A percentile compares a stretch with the other conserved stretches of the same genome.
Conservation (phyloP, 2,113 vertebrate genomes). For the Equus przewalskii region DNA sequence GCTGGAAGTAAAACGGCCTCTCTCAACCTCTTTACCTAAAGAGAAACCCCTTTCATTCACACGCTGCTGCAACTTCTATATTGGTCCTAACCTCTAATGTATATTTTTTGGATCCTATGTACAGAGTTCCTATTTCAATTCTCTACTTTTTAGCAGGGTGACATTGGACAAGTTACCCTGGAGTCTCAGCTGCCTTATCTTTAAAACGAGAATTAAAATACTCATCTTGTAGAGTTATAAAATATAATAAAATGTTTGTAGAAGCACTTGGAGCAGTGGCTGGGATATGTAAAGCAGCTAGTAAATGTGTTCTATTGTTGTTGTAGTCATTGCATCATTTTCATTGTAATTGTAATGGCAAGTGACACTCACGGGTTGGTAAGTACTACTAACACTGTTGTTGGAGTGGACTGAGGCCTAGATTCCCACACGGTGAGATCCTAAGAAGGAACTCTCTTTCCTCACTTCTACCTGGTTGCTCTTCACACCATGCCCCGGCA, state of each 20-base stretch:
- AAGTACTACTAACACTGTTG: neutral
- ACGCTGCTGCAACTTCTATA: neutral
- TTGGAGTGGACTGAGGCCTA: neutral
- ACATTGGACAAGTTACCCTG: neutral
- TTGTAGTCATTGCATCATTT: neutral
- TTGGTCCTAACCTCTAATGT: neutral
- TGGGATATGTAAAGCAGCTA: neutral
- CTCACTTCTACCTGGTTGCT: neutral
- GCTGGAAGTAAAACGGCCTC: neutral
- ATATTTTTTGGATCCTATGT: neutral
- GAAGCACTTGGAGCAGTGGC: neutral
- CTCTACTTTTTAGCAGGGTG: neutral
- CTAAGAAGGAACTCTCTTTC: neutral
- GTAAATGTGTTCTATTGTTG: neutral
- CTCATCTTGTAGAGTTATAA: neutral
- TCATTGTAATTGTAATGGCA: neutral
- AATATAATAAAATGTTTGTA: neutral
- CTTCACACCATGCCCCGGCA: neutral
- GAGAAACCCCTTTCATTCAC: neutral
- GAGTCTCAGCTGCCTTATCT: neutral
- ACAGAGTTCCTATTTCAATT: neutral
- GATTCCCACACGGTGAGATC: neutral
- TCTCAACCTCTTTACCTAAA: neutral
- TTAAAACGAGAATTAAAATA: constrained; percentile 27
- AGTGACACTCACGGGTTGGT: neutral